Conservation (phyloP, 2,113 vertebrate genomes). For the Nothoprocta perdicaria region DNA sequence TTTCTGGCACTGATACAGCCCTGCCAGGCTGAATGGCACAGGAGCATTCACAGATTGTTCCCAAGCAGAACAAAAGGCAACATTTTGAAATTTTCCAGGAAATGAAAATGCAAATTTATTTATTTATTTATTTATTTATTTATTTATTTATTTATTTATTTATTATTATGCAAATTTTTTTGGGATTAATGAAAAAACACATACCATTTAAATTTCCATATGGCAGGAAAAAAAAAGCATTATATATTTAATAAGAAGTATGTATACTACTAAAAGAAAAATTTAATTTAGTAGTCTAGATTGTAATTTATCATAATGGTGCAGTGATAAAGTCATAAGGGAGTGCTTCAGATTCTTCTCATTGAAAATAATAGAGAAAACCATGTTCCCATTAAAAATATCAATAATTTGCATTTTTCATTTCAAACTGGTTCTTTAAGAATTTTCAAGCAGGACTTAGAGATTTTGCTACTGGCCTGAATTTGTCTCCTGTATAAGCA, state of each 20-base stretch:
- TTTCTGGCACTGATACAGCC: background rate
- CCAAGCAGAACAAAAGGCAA: background rate
- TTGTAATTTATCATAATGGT: background rate
- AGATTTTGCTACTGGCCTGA: background rate
- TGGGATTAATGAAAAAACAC: background rate
- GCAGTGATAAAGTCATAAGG: background rate
- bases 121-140: no score
- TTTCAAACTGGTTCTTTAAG: background rate
- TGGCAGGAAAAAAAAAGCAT: background rate
- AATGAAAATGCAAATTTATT: background rate
- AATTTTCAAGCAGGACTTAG: background rate
- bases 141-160: no score
- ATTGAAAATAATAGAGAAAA: background rate
- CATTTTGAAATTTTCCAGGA: background rate
- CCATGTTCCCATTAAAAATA: background rate
- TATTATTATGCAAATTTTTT: background rate
- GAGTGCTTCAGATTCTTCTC: background rate
- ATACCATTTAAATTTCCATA: background rate
- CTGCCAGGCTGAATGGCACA: accelerated
- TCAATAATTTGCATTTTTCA: constrained; percentile 4
- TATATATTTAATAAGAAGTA: background rate
- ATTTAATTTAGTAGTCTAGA: background rate
- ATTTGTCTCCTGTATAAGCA: background rate
- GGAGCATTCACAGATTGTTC: background rate
- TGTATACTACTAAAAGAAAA: background rate